Evolutionary conservation across 2,888 invertebrate genomes (phyloP).

Genomic region (Melanostoma mellinum): DNA sequence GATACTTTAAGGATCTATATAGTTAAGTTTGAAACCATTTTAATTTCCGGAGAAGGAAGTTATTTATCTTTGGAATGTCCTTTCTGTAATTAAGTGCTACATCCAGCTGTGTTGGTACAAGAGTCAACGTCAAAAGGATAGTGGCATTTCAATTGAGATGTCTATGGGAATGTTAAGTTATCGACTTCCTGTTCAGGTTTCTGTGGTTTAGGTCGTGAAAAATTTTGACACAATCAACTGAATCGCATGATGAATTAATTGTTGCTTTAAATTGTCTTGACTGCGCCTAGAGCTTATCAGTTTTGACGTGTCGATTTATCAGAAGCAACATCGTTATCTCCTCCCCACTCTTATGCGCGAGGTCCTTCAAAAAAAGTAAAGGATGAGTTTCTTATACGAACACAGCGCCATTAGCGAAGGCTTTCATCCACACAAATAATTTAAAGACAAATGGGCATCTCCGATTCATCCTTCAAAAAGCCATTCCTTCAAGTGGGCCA

Average conservation of each 20-base stretch:
- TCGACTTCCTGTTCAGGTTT: constrained; percentile 21
- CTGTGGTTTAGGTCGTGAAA: constrained; percentile 51
- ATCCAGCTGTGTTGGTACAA: constrained; percentile 28
- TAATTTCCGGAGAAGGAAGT: constrained; percentile 38
- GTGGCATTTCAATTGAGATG: constrained; percentile 16
- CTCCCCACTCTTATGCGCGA: no score
- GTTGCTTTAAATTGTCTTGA: no score
- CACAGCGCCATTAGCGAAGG: no score
- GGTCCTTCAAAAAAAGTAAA: no score
- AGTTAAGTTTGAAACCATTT: background rate
- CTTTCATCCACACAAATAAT: no score
- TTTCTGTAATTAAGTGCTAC: constrained; percentile 32
- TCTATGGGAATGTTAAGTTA: constrained; percentile 15
- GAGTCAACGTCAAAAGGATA: background rate
- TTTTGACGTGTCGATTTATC: no score
- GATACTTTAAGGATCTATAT: background rate
- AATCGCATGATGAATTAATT: no score
- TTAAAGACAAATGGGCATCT: no score
- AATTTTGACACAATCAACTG: background rate
- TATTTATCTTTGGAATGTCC: constrained; percentile 8
- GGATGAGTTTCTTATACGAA: no score
- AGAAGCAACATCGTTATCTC: no score
- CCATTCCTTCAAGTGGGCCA: background rate
- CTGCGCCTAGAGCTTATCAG: no score
- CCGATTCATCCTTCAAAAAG: no score